Percentiles rank a stretch among this genome's conserved stretches.
Evolutionary conservation across 2,113 vertebrate species (phyloP).

Genomic region (Peromyscus polionotus): DNA sequence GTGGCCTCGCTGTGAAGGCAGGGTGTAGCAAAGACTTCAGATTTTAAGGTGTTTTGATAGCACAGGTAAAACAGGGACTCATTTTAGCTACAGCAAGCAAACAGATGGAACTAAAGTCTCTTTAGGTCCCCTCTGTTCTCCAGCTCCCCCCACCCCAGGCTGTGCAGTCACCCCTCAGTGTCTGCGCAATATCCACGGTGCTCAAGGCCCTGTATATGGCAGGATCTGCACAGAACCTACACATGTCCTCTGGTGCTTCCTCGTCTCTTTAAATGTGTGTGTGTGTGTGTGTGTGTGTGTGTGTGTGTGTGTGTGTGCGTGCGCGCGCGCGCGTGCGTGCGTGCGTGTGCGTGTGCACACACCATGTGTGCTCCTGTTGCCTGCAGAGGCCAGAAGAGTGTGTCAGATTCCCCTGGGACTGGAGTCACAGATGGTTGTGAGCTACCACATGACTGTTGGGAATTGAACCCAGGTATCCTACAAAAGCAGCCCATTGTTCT

Average conservation of each 20-base stretch:
- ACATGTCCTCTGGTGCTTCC: no score
- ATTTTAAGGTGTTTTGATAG: not conserved
- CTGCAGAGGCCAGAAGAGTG: not conserved
- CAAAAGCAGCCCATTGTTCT: not conserved
- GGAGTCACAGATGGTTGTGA: not conserved
- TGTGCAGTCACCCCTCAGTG: accelerated
- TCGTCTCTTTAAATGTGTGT: not conserved
- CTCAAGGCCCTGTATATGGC: not conserved
- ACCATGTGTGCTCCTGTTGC: no score
- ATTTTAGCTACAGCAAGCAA: not conserved
- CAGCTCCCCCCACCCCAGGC: no score
- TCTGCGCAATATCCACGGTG: accelerated
- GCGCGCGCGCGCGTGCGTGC: not conserved
- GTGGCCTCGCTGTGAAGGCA: not conserved
- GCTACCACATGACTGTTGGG: not conserved
- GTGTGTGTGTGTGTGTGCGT: not conserved
- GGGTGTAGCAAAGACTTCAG: not conserved
- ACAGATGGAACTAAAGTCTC: not conserved
- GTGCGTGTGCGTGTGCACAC: not conserved
- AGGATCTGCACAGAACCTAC: no score
- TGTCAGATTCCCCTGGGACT: not conserved
- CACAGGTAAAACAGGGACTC: not conserved
- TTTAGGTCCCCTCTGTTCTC: no score
- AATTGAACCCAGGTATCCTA: not conserved
- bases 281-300: not conserved